Evolutionary conservation across 2,797 vertebrate species (phyloP), one percentile per base, ranked within the genome.

Genomic region (Salmo trutta): DNA sequence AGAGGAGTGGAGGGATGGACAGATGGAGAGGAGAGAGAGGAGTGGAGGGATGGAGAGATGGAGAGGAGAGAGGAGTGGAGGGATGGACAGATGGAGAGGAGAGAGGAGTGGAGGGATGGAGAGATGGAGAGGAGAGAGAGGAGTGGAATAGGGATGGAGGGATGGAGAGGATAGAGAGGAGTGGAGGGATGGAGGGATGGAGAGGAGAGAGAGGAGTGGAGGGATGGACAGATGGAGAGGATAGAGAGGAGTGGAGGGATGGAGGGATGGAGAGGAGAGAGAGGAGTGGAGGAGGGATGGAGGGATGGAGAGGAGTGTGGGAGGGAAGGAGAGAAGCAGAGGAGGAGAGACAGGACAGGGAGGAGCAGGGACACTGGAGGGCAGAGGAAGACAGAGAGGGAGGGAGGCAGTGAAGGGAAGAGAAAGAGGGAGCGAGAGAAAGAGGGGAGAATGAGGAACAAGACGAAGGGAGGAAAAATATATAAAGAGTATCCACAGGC

Each of bases 351-450:
- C 0, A n/a, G 56, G 19, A 36, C 33, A 36, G 33, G 33, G 5
- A 36, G 33, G 33, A 36, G 54, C 5, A 59, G 19, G n/a, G 2
- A 19, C 53, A 80, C 82, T 82, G 79, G 76, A 54, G 31, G 24
- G 75, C 73, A 81, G 74, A 81, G 71, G 70, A 56, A 67, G 64
- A 52, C 72, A 69, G 29, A 74, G 72, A 59, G 56, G 73, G 78
- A 52, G 77, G 75, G 53, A 85, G 77, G 84, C 54, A 84, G 78
- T 78, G 78, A 81, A 84, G 83, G 77, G 65, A 73, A 79, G n/a
- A 33, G 59, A 21, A 7, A 81, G 59, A 75, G 54, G 69, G 74
- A 14, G 52, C 81, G 74, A 77, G 81, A 56, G 16, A 56, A 59
- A 5, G 51, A 53, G 75, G 77, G 29, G 51, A 62, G 83, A 75